A percentile compares a stretch with the other conserved stretches of the same genome.
These are phyloP conservation scores for Callionymus lyra DNA, from an alignment of 2,113 vertebrate species.

Conservation along the genomic window DNA sequence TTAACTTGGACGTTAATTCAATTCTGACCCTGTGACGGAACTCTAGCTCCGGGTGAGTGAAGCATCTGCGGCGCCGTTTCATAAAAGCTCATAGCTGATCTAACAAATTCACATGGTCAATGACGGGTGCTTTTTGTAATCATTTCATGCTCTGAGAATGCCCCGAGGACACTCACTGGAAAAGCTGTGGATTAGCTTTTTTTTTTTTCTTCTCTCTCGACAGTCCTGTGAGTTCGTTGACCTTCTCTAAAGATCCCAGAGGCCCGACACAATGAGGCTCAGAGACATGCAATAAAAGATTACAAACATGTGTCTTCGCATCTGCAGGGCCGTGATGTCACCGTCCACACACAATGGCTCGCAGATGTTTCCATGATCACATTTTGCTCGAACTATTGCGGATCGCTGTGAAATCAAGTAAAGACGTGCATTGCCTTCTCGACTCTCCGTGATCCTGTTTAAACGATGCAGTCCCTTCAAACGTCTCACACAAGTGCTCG, in stretches of 20 bases:
- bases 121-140: slow-evolving; percentile 9
- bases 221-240: slow-evolving; percentile 19
- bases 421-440: no score
- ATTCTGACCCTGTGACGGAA: no score
- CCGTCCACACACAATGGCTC: slow-evolving; percentile 2
- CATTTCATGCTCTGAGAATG: slow-evolving; percentile 1
- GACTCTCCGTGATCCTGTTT: no score
- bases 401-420: no score
- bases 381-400: not conserved
- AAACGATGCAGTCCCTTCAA: no score
- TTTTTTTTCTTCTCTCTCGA: slow-evolving; percentile 9
- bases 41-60: no score
- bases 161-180: slow-evolving; percentile 9
- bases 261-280: slow-evolving; percentile 15
- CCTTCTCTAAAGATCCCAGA: slow-evolving; percentile 26
- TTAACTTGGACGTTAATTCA: no score
- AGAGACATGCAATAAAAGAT: slow-evolving; percentile 17
- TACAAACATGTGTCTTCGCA: slow-evolving; percentile 16
- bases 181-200: slow-evolving; percentile 24
- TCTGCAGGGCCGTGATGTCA: not conserved
- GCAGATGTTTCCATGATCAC: slow-evolving; percentile 2
- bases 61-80: no score
- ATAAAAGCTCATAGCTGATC: no score
- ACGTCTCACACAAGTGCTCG: no score
- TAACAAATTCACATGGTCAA: not conserved